Base-by-base conservation (phyloP, 1,140 invertebrate species). In the Scaptomyza graminum region DNA sequence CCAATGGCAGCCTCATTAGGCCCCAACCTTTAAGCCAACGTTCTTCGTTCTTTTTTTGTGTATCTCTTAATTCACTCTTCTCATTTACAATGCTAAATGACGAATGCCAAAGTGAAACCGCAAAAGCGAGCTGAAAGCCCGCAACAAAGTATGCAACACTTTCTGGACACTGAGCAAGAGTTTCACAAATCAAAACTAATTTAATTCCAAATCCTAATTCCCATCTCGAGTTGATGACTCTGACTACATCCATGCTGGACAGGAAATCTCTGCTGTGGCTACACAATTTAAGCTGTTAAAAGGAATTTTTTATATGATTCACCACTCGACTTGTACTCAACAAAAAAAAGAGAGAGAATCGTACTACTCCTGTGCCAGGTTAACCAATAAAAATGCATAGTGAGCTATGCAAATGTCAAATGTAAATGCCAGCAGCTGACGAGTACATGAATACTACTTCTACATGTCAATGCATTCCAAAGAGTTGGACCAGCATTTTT, bases 341-440 rank as follows among this genome's bases (percentile, higher is more conserved):
- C 28, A 31, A 31, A 5, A 31, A 5, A 31, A 31, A 31, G 28
- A 31, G 28, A 31, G 28, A 34, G 31, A 34, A 15, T 41, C 1
- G 44, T 51, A 9, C 22, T 41, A 5, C 13, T 22, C 39, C 49
- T 61, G 28, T 39, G 50, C 51, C 73, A 49, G 59, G 72, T 72
- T 78, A 83, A 75, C 81, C 76, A 75, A 73, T 73, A 73, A 68
- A 73, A 73, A 78, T 83, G 71, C 79, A 82, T 67, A 59, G 79
- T 64, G 71, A 75, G 64, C 49, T 83, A 83, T 83, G 79, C 76
- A 83, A 83, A 83, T 83, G 66, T 31, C 66, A 65, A 83, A 83
- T 83, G 79, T 74, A 82, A 82, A 82, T 82, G 75, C 66, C 79
- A 72, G 60, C 37, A 46, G 56, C 62, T 39, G 75, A 79, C 65